A percentile compares a stretch with the other conserved stretches of the same genome.
Conservation (phyloP, 2,888 invertebrate genomes). For the Harpalus rufipes region DNA sequence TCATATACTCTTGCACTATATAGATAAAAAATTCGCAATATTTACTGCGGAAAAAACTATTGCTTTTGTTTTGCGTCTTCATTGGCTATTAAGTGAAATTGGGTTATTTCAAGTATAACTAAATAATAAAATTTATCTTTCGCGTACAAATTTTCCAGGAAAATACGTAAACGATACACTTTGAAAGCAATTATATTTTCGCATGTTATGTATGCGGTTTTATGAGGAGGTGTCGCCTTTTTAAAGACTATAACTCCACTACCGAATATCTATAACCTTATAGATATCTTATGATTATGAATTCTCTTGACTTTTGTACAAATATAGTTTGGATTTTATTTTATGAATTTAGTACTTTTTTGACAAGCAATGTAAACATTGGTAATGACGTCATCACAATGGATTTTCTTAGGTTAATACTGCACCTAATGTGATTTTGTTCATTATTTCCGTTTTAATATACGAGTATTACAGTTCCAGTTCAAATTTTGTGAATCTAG, state of each 20-base stretch:
- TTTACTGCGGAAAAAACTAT: not conserved
- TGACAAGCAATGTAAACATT: no score
- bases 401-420: no score
- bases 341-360: no score
- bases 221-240: not conserved
- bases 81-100: not conserved
- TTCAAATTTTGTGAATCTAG: no score
- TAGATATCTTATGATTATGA: slow-evolving; percentile 1
- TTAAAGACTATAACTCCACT: not conserved
- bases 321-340: no score
- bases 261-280: not conserved
- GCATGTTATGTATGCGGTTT: not conserved
- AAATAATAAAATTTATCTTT: not conserved
- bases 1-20: not conserved
- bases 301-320: not conserved
- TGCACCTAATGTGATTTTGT: no score
- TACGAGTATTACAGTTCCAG: no score
- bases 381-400: no score
- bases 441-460: no score
- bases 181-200: slow-evolving; percentile 10
- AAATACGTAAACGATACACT: slow-evolving; percentile 23
- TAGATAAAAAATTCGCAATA: not conserved
- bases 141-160: slow-evolving; percentile 13
- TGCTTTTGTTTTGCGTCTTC: slow-evolving; percentile 19
- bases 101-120: slow-evolving; percentile 6